Conservation (phyloP, 2,888 invertebrate species). For the Caenorhabditis parvicauda region DNA sequence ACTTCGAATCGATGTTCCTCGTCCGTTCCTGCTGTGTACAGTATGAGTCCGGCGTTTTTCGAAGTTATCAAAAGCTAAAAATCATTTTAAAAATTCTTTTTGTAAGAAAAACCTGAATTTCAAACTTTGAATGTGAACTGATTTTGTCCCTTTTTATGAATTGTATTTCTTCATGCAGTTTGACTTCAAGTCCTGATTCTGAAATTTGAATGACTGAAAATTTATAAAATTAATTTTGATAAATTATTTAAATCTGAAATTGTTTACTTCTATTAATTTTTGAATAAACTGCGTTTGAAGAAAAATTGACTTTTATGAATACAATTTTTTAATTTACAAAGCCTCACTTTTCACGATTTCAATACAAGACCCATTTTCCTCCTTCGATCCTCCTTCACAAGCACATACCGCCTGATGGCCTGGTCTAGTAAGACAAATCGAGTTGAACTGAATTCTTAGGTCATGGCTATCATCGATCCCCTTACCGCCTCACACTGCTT, state of each 20-base stretch:
- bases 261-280: neutral
- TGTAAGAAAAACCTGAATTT: neutral
- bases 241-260: neutral
- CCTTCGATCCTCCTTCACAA: constrained; percentile 29
- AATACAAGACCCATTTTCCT: constrained; percentile 14
- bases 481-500: constrained; percentile 15
- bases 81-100: neutral
- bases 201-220: no score
- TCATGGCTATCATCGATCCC: neutral
- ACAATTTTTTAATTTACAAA: neutral
- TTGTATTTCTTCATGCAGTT: no score
- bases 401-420: constrained; percentile 32
- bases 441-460: constrained; percentile 17
- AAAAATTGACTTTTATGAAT: neutral
- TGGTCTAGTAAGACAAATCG: constrained; percentile 26
- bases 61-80: no score
- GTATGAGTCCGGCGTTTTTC: no score
- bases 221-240: neutral
- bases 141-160: no score
- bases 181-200: no score
- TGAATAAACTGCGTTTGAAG: constrained; percentile 12
- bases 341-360: constrained; percentile 5
- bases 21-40: neutral
- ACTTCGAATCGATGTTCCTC: neutral
- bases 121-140: no score